phyloP scores from a whole-genome alignment of 2,888 invertebrate genomes.

The Zygaena filipendulae region DNA sequence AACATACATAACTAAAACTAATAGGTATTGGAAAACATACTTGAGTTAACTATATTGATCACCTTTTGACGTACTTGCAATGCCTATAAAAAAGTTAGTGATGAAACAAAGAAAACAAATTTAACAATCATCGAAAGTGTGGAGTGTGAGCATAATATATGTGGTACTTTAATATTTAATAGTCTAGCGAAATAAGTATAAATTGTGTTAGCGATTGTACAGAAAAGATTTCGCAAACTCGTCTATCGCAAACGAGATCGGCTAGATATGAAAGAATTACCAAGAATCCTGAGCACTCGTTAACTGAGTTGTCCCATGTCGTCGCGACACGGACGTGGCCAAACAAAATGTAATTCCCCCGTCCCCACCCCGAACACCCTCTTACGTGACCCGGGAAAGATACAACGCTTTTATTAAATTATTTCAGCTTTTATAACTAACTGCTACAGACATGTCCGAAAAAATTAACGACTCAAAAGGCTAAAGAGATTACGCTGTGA shows the following conservation, averaged over 20 bases:
- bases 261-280: constrained; percentile 52
- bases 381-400: constrained; percentile 65
- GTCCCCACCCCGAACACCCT: constrained; percentile 52
- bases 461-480: constrained; percentile 40
- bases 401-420: constrained; percentile 65
- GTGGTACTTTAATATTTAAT: too few relatives aligned
- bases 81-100: too few relatives aligned
- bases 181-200: too few relatives aligned
- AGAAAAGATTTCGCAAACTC: constrained; percentile 21
- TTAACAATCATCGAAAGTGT: too few relatives aligned
- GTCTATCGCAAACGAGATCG: constrained; percentile 31
- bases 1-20: too few relatives aligned
- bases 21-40: too few relatives aligned
- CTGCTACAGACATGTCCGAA: constrained; percentile 39
- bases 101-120: too few relatives aligned
- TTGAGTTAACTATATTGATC: too few relatives aligned
- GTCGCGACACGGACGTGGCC: constrained; percentile 48
- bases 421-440: constrained; percentile 58
- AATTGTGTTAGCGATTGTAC: constrained; percentile 19
- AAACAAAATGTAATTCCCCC: constrained; percentile 67
- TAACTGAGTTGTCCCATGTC: constrained; percentile 62
- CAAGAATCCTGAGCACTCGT: constrained; percentile 56
- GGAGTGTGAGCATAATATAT: too few relatives aligned
- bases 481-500: constrained; percentile 35
- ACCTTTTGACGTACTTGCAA: too few relatives aligned